Evolutionary conservation across 2,113 vertebrate genomes (phyloP).

Genomic region (Cacatua alba): DNA sequence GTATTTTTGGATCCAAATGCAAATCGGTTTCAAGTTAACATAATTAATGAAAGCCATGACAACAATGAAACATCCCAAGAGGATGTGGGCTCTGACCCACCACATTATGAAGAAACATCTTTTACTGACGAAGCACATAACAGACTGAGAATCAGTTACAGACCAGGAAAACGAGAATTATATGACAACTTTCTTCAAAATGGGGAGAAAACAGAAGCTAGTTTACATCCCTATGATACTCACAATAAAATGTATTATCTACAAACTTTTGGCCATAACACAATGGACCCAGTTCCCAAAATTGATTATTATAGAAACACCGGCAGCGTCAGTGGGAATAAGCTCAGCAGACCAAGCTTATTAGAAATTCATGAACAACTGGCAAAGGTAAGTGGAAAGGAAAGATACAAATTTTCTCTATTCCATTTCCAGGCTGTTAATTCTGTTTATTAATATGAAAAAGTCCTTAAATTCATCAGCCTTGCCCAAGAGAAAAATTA

Average conservation of each 20-base stretch:
- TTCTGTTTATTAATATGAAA: constrained; percentile 40
- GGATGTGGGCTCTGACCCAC: constrained; percentile 77
- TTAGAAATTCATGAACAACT: constrained; percentile 94
- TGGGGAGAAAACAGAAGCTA: constrained; percentile 81
- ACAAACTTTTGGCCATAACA: constrained; percentile 93
- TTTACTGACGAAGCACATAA: constrained; percentile 77
- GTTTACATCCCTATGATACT: constrained; percentile 80
- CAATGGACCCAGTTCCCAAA: constrained; percentile 90
- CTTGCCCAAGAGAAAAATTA: neutral
- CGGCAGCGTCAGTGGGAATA: constrained; percentile 89
- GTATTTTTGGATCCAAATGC: constrained; percentile 72
- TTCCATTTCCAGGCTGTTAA: constrained; percentile 32
- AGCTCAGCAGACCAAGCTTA: constrained; percentile 87
- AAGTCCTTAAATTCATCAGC: constrained; percentile 27
- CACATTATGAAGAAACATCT: constrained; percentile 86
- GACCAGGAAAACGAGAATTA: constrained; percentile 71
- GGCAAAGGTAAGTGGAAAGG: constrained; percentile 85
- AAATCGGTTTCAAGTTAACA: constrained; percentile 81
- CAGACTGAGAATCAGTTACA: constrained; percentile 76
- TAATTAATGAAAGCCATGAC: constrained; percentile 74
- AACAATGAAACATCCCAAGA: constrained; percentile 52
- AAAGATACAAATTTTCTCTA: neutral
- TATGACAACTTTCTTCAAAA: constrained; percentile 76
- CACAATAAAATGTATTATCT: constrained; percentile 81
- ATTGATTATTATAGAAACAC: constrained; percentile 96